Evolutionary conservation across 1,140 invertebrate genomes (phyloP).

Genomic region (Calephelis nemesis): DNA sequence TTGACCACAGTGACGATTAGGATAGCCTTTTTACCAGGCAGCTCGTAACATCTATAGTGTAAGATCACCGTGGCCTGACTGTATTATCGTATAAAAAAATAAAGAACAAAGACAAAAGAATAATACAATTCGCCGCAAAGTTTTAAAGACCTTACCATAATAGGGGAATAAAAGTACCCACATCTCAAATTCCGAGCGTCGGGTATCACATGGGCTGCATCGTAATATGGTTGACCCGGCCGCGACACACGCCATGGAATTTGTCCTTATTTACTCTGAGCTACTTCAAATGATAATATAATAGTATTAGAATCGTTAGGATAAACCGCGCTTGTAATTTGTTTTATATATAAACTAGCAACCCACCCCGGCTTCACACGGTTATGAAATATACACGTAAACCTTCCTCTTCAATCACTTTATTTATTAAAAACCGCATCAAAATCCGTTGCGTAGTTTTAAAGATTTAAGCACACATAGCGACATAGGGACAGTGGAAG

Average conservation of each 20-base stretch:
- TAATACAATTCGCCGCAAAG: slow-evolving; percentile 3
- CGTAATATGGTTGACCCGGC: slow-evolving; percentile 50
- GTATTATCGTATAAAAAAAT: too few relatives aligned
- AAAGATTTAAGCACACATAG: too few relatives aligned
- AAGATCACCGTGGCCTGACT: too few relatives aligned
- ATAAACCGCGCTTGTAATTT: background rate
- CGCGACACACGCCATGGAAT: slow-evolving; percentile 43
- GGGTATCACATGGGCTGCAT: slow-evolving; percentile 54
- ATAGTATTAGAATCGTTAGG: background rate
- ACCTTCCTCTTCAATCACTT: too few relatives aligned
- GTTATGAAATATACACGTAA: too few relatives aligned
- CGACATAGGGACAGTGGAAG: too few relatives aligned
- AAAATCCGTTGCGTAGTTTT: too few relatives aligned
- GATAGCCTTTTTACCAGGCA: too few relatives aligned
- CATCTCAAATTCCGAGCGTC: slow-evolving; percentile 55
- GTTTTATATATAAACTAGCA: background rate
- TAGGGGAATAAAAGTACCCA: slow-evolving; percentile 41
- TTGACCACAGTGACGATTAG: too few relatives aligned
- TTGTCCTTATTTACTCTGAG: slow-evolving; percentile 41
- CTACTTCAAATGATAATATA: slow-evolving; percentile 26
- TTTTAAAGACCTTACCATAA: slow-evolving; percentile 35
- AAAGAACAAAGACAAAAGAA: background rate
- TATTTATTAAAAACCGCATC: too few relatives aligned
- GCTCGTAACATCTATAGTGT: too few relatives aligned
- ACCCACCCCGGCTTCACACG: too few relatives aligned